Conservation (phyloP, 2,113 vertebrate species). For the Malaclemys terrapin region DNA sequence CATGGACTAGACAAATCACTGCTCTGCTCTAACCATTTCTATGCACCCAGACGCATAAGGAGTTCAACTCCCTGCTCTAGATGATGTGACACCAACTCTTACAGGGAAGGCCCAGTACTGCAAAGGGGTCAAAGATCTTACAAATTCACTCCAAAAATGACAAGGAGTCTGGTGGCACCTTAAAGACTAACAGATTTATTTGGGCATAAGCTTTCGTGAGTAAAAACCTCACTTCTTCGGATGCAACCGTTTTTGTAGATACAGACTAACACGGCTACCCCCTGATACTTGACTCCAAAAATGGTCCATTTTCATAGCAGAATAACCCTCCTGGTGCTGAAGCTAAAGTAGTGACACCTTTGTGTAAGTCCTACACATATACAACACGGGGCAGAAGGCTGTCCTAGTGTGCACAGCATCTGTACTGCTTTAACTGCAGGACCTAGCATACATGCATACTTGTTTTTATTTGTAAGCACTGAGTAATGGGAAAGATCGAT, state of each 20-base stretch:
- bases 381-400: neutral
- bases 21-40: neutral
- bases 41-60: fast-evolving
- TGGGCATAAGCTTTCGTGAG: no score
- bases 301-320: neutral
- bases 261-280: no score
- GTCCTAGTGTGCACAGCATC: neutral
- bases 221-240: no score
- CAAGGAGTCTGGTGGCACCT: no score
- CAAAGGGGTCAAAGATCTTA: neutral
- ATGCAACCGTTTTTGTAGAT: no score
- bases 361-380: neutral
- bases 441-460: no score
- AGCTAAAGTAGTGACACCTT: neutral
- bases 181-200: no score
- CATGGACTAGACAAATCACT: neutral
- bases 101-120: neutral
- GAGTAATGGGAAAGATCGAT: neutral
- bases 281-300: no score
- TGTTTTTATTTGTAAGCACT: neutral
- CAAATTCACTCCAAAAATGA: neutral
- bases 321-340: neutral
- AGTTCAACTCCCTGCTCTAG: neutral
- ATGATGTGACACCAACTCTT: neutral
- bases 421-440: neutral